These are phyloP conservation scores for Cantharis rustica DNA, from an alignment of 2,888 invertebrate species.

Conservation along the genomic window DNA sequence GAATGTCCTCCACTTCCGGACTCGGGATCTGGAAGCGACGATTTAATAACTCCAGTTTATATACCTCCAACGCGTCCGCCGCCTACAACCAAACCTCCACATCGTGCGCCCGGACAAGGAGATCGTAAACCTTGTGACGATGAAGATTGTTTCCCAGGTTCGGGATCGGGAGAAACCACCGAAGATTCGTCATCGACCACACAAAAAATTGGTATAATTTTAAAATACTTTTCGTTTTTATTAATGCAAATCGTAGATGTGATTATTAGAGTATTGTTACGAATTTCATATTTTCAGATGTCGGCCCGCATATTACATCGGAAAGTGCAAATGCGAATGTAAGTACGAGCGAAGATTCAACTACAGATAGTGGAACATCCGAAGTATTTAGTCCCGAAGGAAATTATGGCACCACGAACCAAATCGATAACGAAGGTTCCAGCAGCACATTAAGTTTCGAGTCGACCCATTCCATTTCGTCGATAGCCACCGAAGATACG, in stretches of 20 bases:
- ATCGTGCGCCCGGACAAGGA: conserved; percentile 30
- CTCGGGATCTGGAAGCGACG: conserved; percentile 80
- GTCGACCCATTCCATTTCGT: conserved; percentile 12
- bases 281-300: conserved; percentile 39
- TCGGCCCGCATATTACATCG: conserved; percentile 40
- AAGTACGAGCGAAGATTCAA: conserved; percentile 10
- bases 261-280: too few species aligned
- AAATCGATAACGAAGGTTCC: conserved; percentile 31
- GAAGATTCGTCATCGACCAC: conserved; percentile 67
- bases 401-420: conserved; percentile 27
- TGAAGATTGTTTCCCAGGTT: conserved; percentile 80
- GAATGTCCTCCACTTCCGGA: conserved; percentile 86
- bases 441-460: conserved; percentile 28
- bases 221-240: background rate
- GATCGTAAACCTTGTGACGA: conserved; percentile 70
- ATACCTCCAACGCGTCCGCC: conserved; percentile 80
- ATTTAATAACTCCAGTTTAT: conserved; percentile 91
- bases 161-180: conserved; percentile 73
- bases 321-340: conserved; percentile 35
- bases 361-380: conserved; percentile 10
- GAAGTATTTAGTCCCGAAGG: conserved; percentile 21
- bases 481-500: conserved; percentile 17
- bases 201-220: conserved; percentile 58
- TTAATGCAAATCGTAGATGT: too few species aligned
- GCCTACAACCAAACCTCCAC: conserved; percentile 58